Base-by-base conservation (phyloP, 1,140 invertebrate species). In the Zaprionus ornatus region DNA sequence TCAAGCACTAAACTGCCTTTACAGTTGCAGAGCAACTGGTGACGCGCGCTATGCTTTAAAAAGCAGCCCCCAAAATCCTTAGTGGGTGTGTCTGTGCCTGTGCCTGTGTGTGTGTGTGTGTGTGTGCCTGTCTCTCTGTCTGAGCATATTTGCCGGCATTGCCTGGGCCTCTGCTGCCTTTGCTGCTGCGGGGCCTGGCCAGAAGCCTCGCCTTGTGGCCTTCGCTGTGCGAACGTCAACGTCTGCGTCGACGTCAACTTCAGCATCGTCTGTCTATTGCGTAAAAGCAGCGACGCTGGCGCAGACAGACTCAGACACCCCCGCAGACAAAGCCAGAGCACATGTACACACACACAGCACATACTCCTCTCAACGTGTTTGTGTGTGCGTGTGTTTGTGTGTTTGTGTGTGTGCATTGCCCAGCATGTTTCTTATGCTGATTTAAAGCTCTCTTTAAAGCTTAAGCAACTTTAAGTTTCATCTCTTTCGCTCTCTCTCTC, bases 201-300 rank as follows among this genome's bases (percentile, higher is more conserved):
- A 79, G 45, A 29, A 68, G 61, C 60, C 37, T 67, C 74, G 80
- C 29, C 29, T 71, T 13, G 9, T 23, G 60, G 45, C 48, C 45
- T 83, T 72, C 80, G 81, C 81, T 68, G 79, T 73, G 61, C 60
- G 65, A 5, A 35, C 32, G 63, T 48, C 68, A 52, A 17, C 65
- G 52, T 54, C 74, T 62, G 61, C 79, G 65, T 55, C 61, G 50
- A 25, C 69, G 52, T 55, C 50, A 9, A 17, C 64, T 42, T 55
- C 57, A 63, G 67, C 78, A 70, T 65, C 64, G 59, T 77, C 77
- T 77, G 82, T 54, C 82, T 82, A 86, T 86, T 86, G 83, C 83
- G 83, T 87, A 82, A 86, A 86, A 76, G 65, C 83, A 74, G 72
- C 76, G 71, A 57, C 57, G 59, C 59, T 21, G 61, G 32, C 57